A percentile compares a stretch with the other conserved stretches of the same genome.
Conservation (phyloP, 2,113 vertebrate genomes). For the Anarrhichthys ocellatus region DNA sequence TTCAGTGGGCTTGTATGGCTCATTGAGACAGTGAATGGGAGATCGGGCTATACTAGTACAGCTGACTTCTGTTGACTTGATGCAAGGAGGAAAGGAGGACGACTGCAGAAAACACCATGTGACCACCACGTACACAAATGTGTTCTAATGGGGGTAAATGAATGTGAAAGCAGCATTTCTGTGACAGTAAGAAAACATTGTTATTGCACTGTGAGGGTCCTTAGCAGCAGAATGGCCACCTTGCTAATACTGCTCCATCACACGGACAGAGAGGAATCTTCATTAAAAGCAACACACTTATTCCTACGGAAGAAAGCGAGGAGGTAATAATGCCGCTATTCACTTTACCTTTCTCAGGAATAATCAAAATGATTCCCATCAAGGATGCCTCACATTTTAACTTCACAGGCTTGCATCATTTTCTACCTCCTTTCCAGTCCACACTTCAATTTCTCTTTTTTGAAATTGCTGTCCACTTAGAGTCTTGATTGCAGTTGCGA, state of each 20-base stretch:
- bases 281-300: conserved; percentile 17
- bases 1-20: not conserved
- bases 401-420: conserved; percentile 31
- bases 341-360: conserved; percentile 38
- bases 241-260: conserved; percentile 12
- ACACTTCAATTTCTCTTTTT: conserved; percentile 54
- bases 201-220: conserved; percentile 25
- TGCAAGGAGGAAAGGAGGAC: too few species aligned
- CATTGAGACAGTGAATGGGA: conserved; percentile 21
- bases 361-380: conserved; percentile 61
- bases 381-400: conserved; percentile 45
- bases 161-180: conserved; percentile 56
- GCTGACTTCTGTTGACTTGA: conserved; percentile 13
- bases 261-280: conserved; percentile 4
- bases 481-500: conserved; percentile 59
- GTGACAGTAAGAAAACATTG: conserved; percentile 51
- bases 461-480: conserved; percentile 60
- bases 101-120: not conserved
- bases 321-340: conserved; percentile 41
- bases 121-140: conserved; percentile 1
- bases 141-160: conserved; percentile 43
- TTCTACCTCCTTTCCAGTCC: conserved; percentile 15
- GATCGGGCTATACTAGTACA: conserved; percentile 37
- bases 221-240: conserved; percentile 32
- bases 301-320: conserved; percentile 23